Evolutionary conservation across 2,113 vertebrate species (phyloP).

Genomic region (Ptyas mucosa): DNA sequence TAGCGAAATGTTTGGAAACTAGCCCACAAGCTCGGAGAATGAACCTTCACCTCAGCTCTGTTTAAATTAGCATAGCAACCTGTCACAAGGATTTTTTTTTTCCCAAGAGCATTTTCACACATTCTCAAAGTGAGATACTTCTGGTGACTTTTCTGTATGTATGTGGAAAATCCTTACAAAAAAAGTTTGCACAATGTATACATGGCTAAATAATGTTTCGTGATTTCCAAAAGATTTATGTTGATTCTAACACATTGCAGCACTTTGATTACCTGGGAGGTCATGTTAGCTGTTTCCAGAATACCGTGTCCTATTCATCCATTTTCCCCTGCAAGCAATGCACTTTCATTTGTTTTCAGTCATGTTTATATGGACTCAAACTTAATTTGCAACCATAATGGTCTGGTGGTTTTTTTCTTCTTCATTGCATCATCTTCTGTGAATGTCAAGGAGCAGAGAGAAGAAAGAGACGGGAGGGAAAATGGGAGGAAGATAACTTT

Average conservation of each 20-base stretch:
- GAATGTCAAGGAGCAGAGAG: neutral
- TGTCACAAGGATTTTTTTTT: neutral
- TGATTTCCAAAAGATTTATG: neutral
- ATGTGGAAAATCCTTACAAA: neutral
- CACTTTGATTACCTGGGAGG: neutral
- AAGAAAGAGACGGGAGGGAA: neutral
- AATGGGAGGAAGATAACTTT: neutral
- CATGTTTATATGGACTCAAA: neutral
- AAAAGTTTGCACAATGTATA: neutral
- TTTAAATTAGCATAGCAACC: neutral
- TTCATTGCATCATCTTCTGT: neutral
- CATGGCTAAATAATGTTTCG: neutral
- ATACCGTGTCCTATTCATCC: neutral
- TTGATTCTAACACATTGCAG: neutral
- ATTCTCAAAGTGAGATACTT: neutral
- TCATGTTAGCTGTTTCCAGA: neutral
- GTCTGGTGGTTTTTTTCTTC: neutral
- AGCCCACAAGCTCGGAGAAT: no score
- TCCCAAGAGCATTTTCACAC: neutral
- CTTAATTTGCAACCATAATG: neutral
- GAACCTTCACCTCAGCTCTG: no score
- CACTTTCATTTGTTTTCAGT: neutral
- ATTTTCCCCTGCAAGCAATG: neutral
- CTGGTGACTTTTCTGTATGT: neutral
- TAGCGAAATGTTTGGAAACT: no score